These are phyloP conservation scores for Halichondria panicea DNA, from an alignment of 37 sponge, comb jelly and placozoan genomes.

Conservation along the genomic window DNA sequence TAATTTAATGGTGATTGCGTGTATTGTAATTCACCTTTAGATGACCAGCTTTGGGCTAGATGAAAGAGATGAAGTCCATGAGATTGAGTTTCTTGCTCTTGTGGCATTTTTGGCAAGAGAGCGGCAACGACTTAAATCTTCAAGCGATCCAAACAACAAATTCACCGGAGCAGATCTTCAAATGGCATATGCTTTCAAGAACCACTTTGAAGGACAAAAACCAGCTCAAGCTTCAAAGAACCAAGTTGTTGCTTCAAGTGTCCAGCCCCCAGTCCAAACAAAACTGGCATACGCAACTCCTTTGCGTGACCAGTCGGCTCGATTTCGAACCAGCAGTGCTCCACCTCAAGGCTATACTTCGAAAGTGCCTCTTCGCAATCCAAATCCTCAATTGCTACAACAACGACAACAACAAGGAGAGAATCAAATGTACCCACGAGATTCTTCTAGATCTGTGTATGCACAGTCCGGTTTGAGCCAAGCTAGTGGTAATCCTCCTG, in stretches of 20 bases:
- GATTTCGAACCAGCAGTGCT: too few species aligned
- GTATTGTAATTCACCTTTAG: too few species aligned
- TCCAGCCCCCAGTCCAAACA: background rate
- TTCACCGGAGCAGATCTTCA: constrained; percentile 65
- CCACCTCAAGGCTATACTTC: too few species aligned
- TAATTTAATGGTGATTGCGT: too few species aligned
- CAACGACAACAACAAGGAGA: too few species aligned
- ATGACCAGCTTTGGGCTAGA: constrained; percentile 62
- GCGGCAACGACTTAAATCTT: constrained; percentile 10
- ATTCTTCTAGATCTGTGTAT: too few species aligned
- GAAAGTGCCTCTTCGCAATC: too few species aligned
- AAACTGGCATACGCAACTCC: background rate
- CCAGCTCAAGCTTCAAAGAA: background rate
- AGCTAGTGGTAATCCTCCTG: too few species aligned
- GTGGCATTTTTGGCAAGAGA: constrained; percentile 75
- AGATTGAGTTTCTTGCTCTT: constrained; percentile 71
- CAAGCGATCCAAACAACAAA: background rate
- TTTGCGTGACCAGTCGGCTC: background rate
- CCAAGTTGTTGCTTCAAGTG: background rate
- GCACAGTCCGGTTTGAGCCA: too few species aligned
- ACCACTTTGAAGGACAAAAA: constrained; percentile 8
- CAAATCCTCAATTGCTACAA: too few species aligned
- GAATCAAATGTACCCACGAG: too few species aligned
- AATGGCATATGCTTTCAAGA: constrained; percentile 63
- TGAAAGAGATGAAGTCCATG: constrained; percentile 67